phyloP scores from a whole-genome alignment of 2,888 invertebrate genomes.

The Drosophila subsilvestris region DNA sequence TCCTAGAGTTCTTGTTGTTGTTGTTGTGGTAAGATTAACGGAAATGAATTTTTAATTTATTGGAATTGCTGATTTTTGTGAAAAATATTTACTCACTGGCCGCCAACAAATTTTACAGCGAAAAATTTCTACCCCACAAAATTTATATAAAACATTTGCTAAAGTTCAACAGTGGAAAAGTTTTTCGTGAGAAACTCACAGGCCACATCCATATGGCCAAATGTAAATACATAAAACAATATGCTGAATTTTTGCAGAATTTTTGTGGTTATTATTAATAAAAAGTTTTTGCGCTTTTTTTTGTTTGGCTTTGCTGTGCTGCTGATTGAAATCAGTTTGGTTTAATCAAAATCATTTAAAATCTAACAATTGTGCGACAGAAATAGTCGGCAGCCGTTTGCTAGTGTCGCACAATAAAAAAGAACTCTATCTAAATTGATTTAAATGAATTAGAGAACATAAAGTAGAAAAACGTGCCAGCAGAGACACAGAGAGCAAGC shows the following conservation, averaged over 20 bases:
- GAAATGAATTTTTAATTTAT: conserved; percentile 28
- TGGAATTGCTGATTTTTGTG: conserved; percentile 16
- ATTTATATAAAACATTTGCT: not conserved
- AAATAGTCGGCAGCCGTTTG: no score
- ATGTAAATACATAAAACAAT: not conserved
- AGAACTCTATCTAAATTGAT: conserved; percentile 64
- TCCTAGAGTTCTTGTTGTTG: not conserved
- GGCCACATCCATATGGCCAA: conserved; percentile 15
- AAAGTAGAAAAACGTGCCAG: conserved; percentile 56
- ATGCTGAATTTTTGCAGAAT: conserved; percentile 11
- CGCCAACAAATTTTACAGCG: not conserved
- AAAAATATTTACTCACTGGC: conserved; percentile 30
- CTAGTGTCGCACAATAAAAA: conserved; percentile 22
- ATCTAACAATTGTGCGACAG: conserved; percentile 53
- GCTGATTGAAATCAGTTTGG: conserved; percentile 37
- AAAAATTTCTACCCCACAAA: not conserved
- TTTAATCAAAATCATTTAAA: conserved; percentile 71
- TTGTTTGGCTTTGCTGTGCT: not conserved
- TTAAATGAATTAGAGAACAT: conserved; percentile 68
- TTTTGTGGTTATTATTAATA: conserved; percentile 13
- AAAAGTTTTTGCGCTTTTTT: conserved; percentile 6
- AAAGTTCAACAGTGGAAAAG: not conserved
- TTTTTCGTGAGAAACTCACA: not conserved
- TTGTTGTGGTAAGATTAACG: conserved; percentile 2
- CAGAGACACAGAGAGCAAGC: conserved; percentile 47